Conservation (phyloP, 2,888 invertebrate species). For the Congeria kusceri region DNA sequence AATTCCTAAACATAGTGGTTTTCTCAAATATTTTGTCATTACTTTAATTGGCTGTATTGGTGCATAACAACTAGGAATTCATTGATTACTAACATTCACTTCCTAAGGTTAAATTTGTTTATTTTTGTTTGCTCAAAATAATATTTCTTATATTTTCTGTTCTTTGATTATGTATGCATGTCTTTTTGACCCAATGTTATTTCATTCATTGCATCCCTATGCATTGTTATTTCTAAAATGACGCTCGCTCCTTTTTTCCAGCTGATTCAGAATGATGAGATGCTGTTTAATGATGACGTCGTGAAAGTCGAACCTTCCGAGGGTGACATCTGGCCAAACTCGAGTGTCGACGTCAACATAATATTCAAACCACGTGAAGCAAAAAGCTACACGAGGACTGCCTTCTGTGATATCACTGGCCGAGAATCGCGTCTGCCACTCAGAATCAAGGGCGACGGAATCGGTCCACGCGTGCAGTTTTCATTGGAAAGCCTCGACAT, state of each 20-base stretch:
- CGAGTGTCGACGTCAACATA: constrained; percentile 82
- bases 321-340: constrained; percentile 86
- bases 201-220: too few species aligned
- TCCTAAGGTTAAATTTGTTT: too few species aligned
- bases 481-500: constrained; percentile 84
- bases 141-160: too few species aligned
- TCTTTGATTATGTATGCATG: too few species aligned
- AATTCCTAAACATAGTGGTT: too few species aligned
- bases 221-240: too few species aligned
- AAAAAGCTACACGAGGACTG: constrained; percentile 82
- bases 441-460: constrained; percentile 84
- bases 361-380: constrained; percentile 84
- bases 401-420: constrained; percentile 85
- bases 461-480: constrained; percentile 84
- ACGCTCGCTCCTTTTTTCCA: constrained; percentile 66
- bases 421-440: constrained; percentile 84
- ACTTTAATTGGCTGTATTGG: too few species aligned
- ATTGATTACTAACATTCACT: too few species aligned
- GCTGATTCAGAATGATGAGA: constrained; percentile 80
- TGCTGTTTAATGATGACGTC: constrained; percentile 84
- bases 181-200: too few species aligned
- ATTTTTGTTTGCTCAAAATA: too few species aligned
- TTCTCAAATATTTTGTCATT: too few species aligned
- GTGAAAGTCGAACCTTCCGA: constrained; percentile 84
- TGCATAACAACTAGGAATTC: too few species aligned